Base-by-base conservation (phyloP, 1,140 invertebrate genomes). In the Maconellicoccus hirsutus region DNA sequence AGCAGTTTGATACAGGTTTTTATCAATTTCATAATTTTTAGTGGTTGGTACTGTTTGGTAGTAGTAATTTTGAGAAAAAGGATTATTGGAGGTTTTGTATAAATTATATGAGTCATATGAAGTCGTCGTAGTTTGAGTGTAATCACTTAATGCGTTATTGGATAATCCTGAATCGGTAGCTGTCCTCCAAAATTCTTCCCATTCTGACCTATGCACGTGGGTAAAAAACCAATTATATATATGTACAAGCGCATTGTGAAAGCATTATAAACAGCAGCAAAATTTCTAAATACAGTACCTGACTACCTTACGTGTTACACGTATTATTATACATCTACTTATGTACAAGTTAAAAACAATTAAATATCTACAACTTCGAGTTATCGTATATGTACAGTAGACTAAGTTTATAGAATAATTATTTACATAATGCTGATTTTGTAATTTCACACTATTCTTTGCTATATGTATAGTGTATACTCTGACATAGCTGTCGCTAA, bases 111-210 rank as follows among this genome's bases (percentile, higher is more conserved):
- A 22, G 16, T 66, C 22, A 19, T 66, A 66, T 23, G 21, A 19
- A 52, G 42, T 14, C 6, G 42, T 52, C 6, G 42, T 19, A 14
- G 42, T 52, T 19, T 14, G 42, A 4, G n/a, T 52, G n/a, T 52
- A 52, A 52, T 16, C 42, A 52, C n/a, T 52, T 4, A 23, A 26
- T 14, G 61, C 16, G 19, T 66, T 23, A 66, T 26, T 66, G 3
- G 61, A 16, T 26, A 66, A 23, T 23, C 7, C 19, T 12, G 74
- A 72, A 10, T 71, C 70, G 38, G 71, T 72, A 8, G 74, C 73
- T 21, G 74, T 75, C 63, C 73, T 75, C 74, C 74, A 75, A 59
- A 74, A 75, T 66, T 75, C 74, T 19, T 74, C 71, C 74, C 74
- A 75, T 29, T 73, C 74, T 3, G 74, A 75, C 74, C 74, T 75